phyloP scores from a whole-genome alignment of 2,113 vertebrate species.

The Bubo blakistoni region DNA sequence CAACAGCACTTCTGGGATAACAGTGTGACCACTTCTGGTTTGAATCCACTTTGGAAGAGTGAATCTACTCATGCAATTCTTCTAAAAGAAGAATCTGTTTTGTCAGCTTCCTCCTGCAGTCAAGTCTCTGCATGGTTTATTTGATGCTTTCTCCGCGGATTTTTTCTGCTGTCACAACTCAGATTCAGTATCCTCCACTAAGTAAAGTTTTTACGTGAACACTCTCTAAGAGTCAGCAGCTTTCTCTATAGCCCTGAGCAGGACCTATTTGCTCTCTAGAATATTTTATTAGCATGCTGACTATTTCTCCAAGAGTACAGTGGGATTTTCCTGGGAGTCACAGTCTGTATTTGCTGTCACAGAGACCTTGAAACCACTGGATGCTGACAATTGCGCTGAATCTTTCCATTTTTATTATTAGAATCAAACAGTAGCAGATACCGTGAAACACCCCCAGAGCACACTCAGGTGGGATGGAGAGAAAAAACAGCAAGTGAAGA shows the following conservation, averaged over 20 bases:
- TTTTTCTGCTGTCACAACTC: not conserved
- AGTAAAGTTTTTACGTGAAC: not conserved
- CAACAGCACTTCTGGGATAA: not conserved
- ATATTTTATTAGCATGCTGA: not conserved
- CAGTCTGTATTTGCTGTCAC: not conserved
- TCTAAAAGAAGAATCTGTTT: not conserved
- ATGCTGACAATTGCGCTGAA: not conserved
- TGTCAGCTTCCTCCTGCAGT: not conserved
- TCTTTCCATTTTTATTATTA: not conserved
- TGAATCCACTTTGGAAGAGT: not conserved
- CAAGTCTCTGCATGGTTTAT: not conserved
- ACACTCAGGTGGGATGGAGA: not conserved
- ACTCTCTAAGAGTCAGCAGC: not conserved
- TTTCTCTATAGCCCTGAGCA: not conserved
- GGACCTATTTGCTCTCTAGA: not conserved
- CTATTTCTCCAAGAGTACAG: not conserved
- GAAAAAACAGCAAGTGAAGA: not conserved
- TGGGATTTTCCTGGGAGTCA: not conserved
- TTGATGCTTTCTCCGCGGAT: not conserved
- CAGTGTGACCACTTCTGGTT: not conserved
- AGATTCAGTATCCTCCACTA: not conserved
- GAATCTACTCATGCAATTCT: not conserved
- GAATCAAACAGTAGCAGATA: not conserved
- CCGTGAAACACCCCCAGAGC: not conserved
- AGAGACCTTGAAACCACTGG: not conserved